Conservation (phyloP, 2,888 invertebrate species). For the Netelia melanura region DNA sequence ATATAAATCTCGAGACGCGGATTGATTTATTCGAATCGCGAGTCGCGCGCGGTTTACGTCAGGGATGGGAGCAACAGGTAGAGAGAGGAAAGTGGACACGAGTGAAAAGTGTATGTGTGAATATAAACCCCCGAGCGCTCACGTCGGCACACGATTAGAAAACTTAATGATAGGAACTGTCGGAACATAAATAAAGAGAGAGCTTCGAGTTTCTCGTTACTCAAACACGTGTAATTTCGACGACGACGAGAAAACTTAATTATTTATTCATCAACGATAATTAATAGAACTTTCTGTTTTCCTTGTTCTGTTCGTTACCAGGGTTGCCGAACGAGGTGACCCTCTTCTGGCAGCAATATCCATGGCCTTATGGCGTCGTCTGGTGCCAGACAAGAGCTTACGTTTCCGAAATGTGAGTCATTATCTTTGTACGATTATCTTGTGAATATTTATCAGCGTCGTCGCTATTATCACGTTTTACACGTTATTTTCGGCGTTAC, state of each 20-base stretch:
- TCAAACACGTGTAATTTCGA: not conserved
- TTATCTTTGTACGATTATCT: conserved; percentile 13
- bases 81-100: conserved; percentile 1
- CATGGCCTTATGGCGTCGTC: conserved; percentile 90
- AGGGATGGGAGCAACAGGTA: conserved; percentile 7
- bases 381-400: conserved; percentile 94
- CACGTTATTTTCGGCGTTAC: too few relatives aligned
- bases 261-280: not conserved
- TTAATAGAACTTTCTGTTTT: conserved; percentile 10
- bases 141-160: not conserved
- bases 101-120: not conserved
- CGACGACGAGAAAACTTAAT: too few relatives aligned
- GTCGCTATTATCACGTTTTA: too few relatives aligned
- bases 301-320: conserved; percentile 81
- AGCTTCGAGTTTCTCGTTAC: not conserved
- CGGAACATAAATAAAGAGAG: too few relatives aligned
- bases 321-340: conserved; percentile 95
- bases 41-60: not conserved
- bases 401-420: conserved; percentile 94
- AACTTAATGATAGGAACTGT: not conserved
- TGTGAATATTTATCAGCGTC: not conserved
- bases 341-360: conserved; percentile 95
- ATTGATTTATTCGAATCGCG: conserved; percentile 36
- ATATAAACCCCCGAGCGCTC: not conserved
- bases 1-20: conserved; percentile 1